These are phyloP conservation scores for Anodontia alba DNA, from an alignment of 2,888 invertebrate species.

Conservation along the genomic window DNA sequence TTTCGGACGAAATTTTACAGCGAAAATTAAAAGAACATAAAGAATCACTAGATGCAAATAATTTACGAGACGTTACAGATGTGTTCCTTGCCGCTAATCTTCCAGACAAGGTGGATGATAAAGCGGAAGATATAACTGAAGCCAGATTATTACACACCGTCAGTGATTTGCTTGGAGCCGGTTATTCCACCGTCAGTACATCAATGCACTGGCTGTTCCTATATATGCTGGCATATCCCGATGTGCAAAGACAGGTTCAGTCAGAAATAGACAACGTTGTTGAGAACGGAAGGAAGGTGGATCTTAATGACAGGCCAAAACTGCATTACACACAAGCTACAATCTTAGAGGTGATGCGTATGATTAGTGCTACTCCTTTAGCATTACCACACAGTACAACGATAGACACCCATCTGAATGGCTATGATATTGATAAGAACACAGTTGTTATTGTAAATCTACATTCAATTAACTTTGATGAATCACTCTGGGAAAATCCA, in stretches of 20 bases:
- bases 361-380: slow-evolving; percentile 56
- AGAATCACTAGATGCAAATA: neutral
- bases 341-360: slow-evolving; percentile 64
- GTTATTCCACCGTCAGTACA: slow-evolving; percentile 63
- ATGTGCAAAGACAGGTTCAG: slow-evolving; percentile 63
- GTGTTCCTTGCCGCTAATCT: slow-evolving; percentile 51
- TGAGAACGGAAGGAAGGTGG: slow-evolving; percentile 48
- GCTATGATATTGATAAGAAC: slow-evolving; percentile 49
- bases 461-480: slow-evolving; percentile 35
- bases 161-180: slow-evolving; percentile 66
- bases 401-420: slow-evolving; percentile 38
- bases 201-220: slow-evolving; percentile 63
- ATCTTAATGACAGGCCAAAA: slow-evolving; percentile 39
- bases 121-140: slow-evolving; percentile 21
- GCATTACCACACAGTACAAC: slow-evolving; percentile 67
- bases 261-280: slow-evolving; percentile 66
- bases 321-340: slow-evolving; percentile 66
- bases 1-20: neutral
- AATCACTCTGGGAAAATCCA: slow-evolving; percentile 50
- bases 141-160: slow-evolving; percentile 51
- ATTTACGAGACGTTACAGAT: slow-evolving; percentile 67
- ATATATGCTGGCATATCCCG: slow-evolving; percentile 59
- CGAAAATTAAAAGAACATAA: slow-evolving; percentile 17
- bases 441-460: slow-evolving; percentile 52
- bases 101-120: slow-evolving; percentile 14